Evolutionary conservation across 2,888 invertebrate genomes (phyloP).

Genomic region (Campoplex nolae): DNA sequence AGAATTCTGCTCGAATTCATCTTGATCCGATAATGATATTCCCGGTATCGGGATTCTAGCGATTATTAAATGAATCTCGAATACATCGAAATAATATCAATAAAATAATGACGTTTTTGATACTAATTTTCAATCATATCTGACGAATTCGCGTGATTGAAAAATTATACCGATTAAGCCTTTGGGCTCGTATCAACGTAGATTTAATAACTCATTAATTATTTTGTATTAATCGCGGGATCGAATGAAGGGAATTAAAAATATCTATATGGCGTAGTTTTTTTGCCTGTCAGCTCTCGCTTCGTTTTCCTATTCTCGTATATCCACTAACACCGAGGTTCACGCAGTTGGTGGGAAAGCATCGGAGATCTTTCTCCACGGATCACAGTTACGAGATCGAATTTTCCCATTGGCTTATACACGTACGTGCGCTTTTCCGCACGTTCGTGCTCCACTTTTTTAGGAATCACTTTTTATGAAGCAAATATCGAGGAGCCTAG

Average conservation of each 20-base stretch:
- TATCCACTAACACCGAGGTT: neutral
- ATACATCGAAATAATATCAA: neutral
- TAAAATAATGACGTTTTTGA: neutral
- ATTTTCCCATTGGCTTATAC: slow-evolving; percentile 26
- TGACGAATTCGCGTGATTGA: neutral
- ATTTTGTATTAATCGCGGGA: no score
- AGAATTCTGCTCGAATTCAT: neutral
- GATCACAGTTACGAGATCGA: slow-evolving; percentile 31
- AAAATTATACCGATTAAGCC: neutral
- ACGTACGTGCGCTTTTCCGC: slow-evolving; percentile 45
- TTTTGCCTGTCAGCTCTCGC: neutral
- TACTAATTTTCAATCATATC: neutral
- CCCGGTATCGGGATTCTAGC: neutral
- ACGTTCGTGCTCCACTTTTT: slow-evolving; percentile 27
- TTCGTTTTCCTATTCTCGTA: slow-evolving; percentile 40
- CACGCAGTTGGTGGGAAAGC: slow-evolving; percentile 37
- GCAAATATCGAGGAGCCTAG: slow-evolving; percentile 52
- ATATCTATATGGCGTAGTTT: neutral
- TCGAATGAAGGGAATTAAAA: no score
- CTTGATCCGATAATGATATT: neutral
- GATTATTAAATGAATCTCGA: neutral
- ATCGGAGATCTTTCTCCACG: slow-evolving; percentile 37
- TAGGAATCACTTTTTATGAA: slow-evolving; percentile 56
- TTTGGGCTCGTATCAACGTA: neutral
- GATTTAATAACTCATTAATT: neutral